A percentile compares a stretch with the other conserved stretches of the same genome.
These are phyloP conservation scores for Stenopsyche tienmushanensis DNA, from an alignment of 1,140 invertebrate species.

Conservation along the genomic window DNA sequence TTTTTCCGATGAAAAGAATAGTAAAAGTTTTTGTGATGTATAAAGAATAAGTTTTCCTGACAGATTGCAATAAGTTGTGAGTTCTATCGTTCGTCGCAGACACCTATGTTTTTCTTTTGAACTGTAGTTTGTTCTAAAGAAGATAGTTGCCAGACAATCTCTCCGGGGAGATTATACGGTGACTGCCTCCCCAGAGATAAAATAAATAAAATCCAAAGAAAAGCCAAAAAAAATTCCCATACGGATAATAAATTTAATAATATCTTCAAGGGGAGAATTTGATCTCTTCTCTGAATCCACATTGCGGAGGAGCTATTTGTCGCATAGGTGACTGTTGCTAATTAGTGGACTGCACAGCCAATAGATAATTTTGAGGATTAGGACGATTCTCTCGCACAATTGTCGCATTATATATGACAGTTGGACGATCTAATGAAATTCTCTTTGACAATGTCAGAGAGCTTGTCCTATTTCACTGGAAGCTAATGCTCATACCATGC, in stretches of 20 bases:
- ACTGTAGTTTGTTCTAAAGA: not conserved
- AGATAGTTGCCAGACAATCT: not conserved
- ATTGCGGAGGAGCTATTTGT: not conserved
- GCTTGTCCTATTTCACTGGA: not conserved
- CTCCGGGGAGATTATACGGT: not conserved
- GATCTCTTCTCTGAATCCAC: not conserved
- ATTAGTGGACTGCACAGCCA: constrained; percentile 2
- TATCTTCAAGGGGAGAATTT: too few relatives aligned
- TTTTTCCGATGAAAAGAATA: too few relatives aligned
- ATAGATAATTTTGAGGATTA: constrained; percentile 13
- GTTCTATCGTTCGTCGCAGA: not conserved
- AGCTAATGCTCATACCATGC: not conserved
- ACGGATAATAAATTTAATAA: not conserved
- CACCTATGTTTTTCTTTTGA: not conserved
- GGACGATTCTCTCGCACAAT: not conserved
- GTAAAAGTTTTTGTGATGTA: too few relatives aligned
- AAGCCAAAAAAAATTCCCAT: not conserved
- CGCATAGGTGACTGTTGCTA: not conserved
- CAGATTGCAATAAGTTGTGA: not conserved
- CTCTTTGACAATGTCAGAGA: constrained; percentile 10
- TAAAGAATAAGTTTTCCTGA: not conserved
- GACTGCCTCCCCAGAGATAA: not conserved
- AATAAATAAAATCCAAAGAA: not conserved
- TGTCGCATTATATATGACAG: constrained; percentile 2
- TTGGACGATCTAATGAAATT: constrained; percentile 19